Evolutionary conservation across 35 echinoderm and acorn worm genomes (phyloP).

Genomic region (Diadema setosum): DNA sequence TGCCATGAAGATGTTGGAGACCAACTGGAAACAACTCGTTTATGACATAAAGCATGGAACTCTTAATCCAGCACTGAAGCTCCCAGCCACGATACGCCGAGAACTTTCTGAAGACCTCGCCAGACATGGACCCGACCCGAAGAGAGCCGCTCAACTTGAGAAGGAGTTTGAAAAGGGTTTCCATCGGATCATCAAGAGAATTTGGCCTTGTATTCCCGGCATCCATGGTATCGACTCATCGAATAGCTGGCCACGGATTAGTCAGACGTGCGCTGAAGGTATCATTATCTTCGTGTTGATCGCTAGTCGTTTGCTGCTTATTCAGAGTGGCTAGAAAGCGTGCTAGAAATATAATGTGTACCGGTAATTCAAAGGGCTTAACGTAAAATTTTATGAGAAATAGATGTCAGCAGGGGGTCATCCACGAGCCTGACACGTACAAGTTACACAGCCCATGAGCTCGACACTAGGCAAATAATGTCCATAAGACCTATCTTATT

Average conservation of each 20-base stretch:
- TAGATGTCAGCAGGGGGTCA: too few relatives aligned
- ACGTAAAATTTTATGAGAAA: too few relatives aligned
- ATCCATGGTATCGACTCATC: not conserved
- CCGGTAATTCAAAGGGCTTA: too few relatives aligned
- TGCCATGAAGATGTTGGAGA: constrained; percentile 33
- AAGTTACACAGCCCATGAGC: too few relatives aligned
- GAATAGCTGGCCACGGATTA: not conserved
- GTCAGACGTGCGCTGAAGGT: constrained; percentile 15
- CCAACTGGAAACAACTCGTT: constrained; percentile 29
- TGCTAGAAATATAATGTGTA: too few relatives aligned
- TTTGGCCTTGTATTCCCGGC: constrained; percentile 28
- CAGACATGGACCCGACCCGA: not conserved
- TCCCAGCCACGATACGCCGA: not conserved
- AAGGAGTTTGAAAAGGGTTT: constrained; percentile 67
- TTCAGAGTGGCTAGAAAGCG: too few relatives aligned
- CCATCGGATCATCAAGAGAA: constrained; percentile 34
- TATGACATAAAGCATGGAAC: constrained; percentile 38
- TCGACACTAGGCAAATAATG: too few relatives aligned
- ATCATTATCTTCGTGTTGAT: too few relatives aligned
- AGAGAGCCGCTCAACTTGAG: constrained; percentile 18
- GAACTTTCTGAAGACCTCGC: not conserved
- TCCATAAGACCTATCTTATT: too few relatives aligned
- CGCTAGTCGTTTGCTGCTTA: too few relatives aligned
- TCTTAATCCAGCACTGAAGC: constrained; percentile 7
- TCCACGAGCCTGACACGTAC: too few relatives aligned